Evolutionary conservation across 2,113 vertebrate genomes (phyloP), one percentile per base, ranked within the genome.

Genomic region (Ptilorrhoa leucosticta): DNA sequence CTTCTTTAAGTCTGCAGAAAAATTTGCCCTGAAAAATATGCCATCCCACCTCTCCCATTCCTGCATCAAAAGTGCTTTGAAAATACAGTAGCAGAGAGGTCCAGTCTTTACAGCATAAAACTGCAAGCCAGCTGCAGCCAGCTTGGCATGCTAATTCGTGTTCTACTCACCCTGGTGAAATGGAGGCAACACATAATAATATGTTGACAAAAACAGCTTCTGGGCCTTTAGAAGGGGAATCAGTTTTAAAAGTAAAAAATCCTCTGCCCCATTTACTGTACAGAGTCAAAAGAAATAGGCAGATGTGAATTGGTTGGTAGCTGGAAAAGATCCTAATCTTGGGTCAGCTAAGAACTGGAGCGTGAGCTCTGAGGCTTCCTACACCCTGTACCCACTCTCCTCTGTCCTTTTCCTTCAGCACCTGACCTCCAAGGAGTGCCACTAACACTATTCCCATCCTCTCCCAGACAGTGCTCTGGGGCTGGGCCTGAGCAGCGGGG

Each of bases 401-500:
- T 82, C 27, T 72, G 28, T 56, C 24, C 50, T 71, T 66, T 64
- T 79, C 71, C 73, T 57, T 84, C 83, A 86, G 50, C 35, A 17
- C 68, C 68, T 54, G 26, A 22, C 28, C 42, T 37, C 35, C 50
- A 53, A 40, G 48, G 61, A 64, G 35, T 61, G 64, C 19, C 3
- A 7, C 83, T 94, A 93, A 93, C 3, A 0, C 4, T 91, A 4
- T 93, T 45, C 69, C 68, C 57, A 53, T 68, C 58, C 23, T 94
- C 50, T 57, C 82, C 54, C 94, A 99, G 99, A 83, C 39, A 97
- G 96, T 14, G 60, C 96, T 26, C 91, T 98, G 81, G 97, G 96
- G 27, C 97, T 99, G 53, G 98, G 98, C n/a, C 97, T 99, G 92
- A 94, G 97, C 95, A 99, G 98, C 0, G 99, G 99, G 7, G 75